Conservation (phyloP, 2,113 vertebrate species). For the Merops nubicus region DNA sequence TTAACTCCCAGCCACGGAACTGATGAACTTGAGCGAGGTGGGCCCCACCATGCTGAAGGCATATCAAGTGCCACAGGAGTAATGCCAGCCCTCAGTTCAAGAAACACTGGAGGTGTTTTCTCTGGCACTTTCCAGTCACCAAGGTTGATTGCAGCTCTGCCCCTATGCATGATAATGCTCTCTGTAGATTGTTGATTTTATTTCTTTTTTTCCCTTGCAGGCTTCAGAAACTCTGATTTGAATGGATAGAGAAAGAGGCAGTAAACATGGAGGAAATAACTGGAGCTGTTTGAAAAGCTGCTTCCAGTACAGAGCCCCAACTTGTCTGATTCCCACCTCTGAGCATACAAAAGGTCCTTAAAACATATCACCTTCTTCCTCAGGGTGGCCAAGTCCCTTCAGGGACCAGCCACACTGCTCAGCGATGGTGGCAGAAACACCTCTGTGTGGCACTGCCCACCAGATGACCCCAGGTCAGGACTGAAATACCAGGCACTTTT, state of each 20-base stretch:
- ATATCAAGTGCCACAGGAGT: not conserved
- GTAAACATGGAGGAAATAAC: not conserved
- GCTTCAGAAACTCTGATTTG: constrained; percentile 27
- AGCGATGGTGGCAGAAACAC: not conserved
- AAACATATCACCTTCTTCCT: not conserved
- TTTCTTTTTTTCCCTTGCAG: not conserved
- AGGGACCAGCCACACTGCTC: not conserved
- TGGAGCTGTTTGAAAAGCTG: not conserved
- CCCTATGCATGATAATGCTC: not conserved
- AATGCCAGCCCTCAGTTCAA: not conserved
- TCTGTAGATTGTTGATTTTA: not conserved
- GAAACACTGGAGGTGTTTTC: not conserved
- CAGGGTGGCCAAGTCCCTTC: not conserved
- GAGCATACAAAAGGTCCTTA: not conserved
- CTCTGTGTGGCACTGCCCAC: not conserved
- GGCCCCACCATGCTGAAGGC: not conserved
- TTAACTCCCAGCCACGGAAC: constrained; percentile 96
- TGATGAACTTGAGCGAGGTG: constrained; percentile 65
- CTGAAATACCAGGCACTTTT: not conserved
- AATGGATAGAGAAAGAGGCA: not conserved
- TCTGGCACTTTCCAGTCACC: not conserved
- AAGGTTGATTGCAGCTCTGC: constrained; percentile 31
- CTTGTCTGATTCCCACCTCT: not conserved
- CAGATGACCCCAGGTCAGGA: not conserved
- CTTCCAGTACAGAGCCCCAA: not conserved